A percentile compares a stretch with the other conserved stretches of the same genome.
Conservation (phyloP, 2,888 invertebrate genomes). For the Corbicula japonica region DNA sequence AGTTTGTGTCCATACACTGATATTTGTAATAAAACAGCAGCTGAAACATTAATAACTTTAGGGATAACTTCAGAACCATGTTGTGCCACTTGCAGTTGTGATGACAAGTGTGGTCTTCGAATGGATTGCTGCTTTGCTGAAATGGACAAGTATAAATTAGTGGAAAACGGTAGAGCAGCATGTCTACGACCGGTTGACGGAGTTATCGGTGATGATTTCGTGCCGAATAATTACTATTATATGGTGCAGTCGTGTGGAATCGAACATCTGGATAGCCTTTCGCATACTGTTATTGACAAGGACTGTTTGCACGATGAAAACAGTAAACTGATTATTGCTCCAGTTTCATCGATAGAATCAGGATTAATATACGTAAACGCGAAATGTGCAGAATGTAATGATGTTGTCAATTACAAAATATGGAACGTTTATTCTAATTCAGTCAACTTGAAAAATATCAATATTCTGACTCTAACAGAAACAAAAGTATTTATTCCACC, state of each 20-base stretch:
- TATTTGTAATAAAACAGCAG: constrained; percentile 1
- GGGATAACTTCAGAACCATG: neutral
- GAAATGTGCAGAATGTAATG: constrained; percentile 4
- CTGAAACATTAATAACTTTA: neutral
- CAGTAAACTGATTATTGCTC: neutral
- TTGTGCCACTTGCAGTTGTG: neutral
- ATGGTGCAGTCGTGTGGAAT: no score
- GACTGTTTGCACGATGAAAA: constrained; percentile 2
- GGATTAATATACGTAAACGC: neutral
- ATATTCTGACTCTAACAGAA: neutral
- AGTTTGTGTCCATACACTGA: neutral
- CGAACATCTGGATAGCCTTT: no score
- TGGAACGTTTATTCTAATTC: constrained; percentile 3
- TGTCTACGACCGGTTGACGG: neutral
- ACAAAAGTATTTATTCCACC: neutral
- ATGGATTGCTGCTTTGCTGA: constrained; percentile 10
- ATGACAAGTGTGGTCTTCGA: neutral
- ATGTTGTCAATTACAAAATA: neutral
- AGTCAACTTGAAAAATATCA: neutral
- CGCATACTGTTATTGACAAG: no score
- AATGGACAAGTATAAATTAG: constrained; percentile 13
- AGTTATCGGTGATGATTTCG: no score
- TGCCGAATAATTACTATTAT: no score
- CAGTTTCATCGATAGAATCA: neutral
- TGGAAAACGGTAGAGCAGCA: neutral